phyloP scores from a whole-genome alignment of 1,140 invertebrate species.

The Ceratosolen fusciceps region DNA sequence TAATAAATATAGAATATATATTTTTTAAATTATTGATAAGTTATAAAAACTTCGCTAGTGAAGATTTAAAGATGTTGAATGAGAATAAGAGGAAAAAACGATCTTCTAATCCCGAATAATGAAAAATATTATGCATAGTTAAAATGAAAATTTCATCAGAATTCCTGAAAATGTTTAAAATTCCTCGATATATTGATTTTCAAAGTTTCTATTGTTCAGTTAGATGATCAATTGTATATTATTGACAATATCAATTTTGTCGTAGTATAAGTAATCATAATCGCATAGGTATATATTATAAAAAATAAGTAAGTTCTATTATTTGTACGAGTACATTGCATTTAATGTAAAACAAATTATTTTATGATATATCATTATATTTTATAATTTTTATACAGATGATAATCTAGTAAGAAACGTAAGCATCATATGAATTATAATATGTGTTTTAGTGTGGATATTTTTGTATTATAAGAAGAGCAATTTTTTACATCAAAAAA shows the following conservation, averaged over 20 bases:
- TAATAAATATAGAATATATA: constrained; percentile 9
- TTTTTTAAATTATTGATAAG: constrained; percentile 12
- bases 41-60: neutral
- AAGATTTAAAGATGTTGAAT: constrained; percentile 1
- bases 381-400: neutral
- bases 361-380: constrained; percentile 10
- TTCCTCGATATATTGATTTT: neutral
- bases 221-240: neutral
- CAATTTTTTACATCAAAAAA: neutral
- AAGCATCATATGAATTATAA: neutral
- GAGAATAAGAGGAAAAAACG: neutral
- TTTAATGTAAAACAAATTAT: neutral
- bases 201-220: neutral
- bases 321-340: neutral
- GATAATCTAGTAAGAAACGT: neutral
- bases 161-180: neutral
- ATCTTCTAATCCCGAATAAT: neutral
- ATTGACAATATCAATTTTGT: constrained; percentile 11
- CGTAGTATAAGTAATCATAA: too few relatives aligned
- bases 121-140: neutral
- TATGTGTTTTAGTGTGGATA: constrained; percentile 21
- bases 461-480: neutral
- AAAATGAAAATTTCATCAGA: neutral
- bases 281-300: neutral
- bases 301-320: too few relatives aligned